phyloP scores from a whole-genome alignment of 2,888 invertebrate genomes.

The Temnothorax rugatulus region DNA sequence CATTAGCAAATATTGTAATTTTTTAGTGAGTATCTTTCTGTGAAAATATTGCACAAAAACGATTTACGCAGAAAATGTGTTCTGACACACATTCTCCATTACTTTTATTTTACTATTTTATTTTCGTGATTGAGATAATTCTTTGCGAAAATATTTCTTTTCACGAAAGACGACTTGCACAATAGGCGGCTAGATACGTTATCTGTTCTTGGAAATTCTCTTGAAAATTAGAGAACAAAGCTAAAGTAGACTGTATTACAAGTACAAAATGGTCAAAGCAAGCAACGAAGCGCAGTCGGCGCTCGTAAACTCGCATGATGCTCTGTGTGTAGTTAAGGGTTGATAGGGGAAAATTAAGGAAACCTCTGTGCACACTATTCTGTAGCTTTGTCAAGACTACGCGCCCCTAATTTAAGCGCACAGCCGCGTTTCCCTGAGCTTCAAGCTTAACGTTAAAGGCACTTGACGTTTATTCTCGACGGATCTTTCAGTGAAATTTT shows the following conservation, averaged over 20 bases:
- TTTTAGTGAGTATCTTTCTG: neutral
- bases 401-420: slow-evolving; percentile 60
- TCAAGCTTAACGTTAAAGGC: slow-evolving; percentile 33
- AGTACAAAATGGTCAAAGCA: slow-evolving; percentile 39
- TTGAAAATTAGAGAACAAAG: slow-evolving; percentile 43
- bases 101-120: neutral
- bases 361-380: slow-evolving; percentile 38
- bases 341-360: slow-evolving; percentile 51
- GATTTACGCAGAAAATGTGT: neutral
- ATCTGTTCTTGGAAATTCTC: slow-evolving; percentile 2
- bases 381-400: slow-evolving; percentile 49
- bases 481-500: slow-evolving; percentile 37
- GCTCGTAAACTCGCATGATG: slow-evolving; percentile 48
- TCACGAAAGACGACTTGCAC: neutral
- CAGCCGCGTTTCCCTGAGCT: slow-evolving; percentile 51
- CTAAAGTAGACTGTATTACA: slow-evolving; percentile 34
- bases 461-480: slow-evolving; percentile 32
- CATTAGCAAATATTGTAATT: neutral
- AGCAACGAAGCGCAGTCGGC: slow-evolving; percentile 41
- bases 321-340: slow-evolving; percentile 42
- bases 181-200: neutral
- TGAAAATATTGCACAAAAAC: neutral
- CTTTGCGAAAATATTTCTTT: slow-evolving; percentile 2
- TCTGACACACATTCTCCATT: neutral
- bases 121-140: neutral